Base-by-base conservation (phyloP, 1,140 invertebrate species). In the Caenorhabditis latens region DNA sequence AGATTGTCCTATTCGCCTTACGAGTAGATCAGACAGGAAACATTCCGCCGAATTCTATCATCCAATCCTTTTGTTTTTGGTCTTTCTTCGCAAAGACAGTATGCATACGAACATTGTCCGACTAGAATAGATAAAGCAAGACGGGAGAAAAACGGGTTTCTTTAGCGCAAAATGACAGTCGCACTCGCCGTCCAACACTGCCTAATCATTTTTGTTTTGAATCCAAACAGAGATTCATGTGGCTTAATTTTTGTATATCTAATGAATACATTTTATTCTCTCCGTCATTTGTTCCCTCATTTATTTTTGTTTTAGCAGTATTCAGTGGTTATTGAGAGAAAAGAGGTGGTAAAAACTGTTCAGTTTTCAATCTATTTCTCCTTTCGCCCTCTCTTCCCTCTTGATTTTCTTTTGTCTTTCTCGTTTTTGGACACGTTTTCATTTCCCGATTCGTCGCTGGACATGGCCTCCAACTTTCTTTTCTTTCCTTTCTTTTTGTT, bases 81-180 rank as follows among this genome's bases (percentile, higher is more conserved):
- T 24, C 61, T 63, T 32, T 63, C 61, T 53, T 58, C 55, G n/a
- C 19, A n/a, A 7, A 6, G 65, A 46, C 65, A 19, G 65, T 71
- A 71, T 43, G 65, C 13, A 71, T 71, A 46, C 46, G 71, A 79
- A 79, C 71, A 48, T 24, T 53, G 46, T 4, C 40, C 42, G 65
- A 71, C 65, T 71, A 79, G 71, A 79, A 79, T 79, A 79, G 71
- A 79, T 79, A 79, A 53, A 79, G 46, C 46, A 46, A 79, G 46
- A 79, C 71, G 46, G 40, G 46, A 79, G 21, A 79, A 79, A 24
- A 79, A 79, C 71, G 71, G 71, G 71, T 79, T 79, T 79, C 21
- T 11, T 50, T 14, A 24, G 67, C 67, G 46, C 40, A 19, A 79
- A 43, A 79, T 79, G 71, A 79, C 71, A 50, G 71, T 79, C 71